phyloP scores from a whole-genome alignment of 2,113 vertebrate species.

The Brachyistius frenatus region DNA sequence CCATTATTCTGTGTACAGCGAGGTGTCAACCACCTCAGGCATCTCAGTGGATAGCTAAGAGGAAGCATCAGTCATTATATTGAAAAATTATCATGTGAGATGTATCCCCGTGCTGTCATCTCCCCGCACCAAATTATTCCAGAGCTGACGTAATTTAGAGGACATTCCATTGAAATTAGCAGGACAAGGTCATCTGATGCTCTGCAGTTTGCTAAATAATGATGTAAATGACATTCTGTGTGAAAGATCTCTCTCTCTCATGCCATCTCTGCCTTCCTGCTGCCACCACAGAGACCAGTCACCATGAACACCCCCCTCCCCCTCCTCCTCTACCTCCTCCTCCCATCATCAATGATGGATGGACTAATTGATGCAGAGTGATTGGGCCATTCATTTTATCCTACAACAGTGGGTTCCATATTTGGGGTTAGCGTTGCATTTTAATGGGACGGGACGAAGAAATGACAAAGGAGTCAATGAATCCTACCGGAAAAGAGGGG shows the following conservation, averaged over 20 bases:
- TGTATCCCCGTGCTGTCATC: slow-evolving; percentile 19
- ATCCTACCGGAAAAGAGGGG: slow-evolving; percentile 24
- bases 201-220: slow-evolving; percentile 33
- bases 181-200: slow-evolving; percentile 59
- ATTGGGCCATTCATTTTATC: slow-evolving; percentile 81
- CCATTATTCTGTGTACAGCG: not conserved
- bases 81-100: slow-evolving; percentile 19
- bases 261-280: slow-evolving; percentile 37
- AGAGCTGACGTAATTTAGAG: slow-evolving; percentile 43
- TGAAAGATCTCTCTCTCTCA: slow-evolving; percentile 34
- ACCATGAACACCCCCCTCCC: slow-evolving; percentile 22
- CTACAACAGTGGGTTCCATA: slow-evolving; percentile 76
- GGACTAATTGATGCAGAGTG: slow-evolving; percentile 84
- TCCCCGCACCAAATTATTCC: slow-evolving; percentile 25
- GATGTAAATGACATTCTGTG: slow-evolving; percentile 54
- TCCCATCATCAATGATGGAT: slow-evolving; percentile 82
- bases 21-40: not conserved
- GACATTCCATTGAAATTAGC: slow-evolving; percentile 45
- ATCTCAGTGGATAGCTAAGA: not conserved
- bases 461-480: slow-evolving; percentile 32
- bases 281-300: slow-evolving; percentile 49
- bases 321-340: slow-evolving; percentile 2
- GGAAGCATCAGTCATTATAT: slow-evolving; percentile 31
- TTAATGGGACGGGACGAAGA: slow-evolving; percentile 58
- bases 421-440: slow-evolving; percentile 70